A percentile compares a stretch with the other conserved stretches of the same genome.
Evolutionary conservation across 92 coral and sea anemone genomes (phyloP).

Genomic region (Pocillopora grandis): DNA sequence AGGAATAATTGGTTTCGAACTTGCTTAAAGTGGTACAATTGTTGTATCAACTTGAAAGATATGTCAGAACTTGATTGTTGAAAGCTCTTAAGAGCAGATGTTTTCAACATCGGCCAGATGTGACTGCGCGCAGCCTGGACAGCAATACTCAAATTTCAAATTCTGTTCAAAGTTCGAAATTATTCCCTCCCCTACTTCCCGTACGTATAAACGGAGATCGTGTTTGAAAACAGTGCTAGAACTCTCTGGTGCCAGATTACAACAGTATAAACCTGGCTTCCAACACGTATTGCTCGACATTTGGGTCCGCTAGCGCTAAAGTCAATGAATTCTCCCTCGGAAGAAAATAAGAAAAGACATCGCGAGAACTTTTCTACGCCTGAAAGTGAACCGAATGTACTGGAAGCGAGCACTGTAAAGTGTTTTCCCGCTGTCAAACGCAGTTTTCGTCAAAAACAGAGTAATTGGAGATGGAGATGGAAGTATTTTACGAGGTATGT

Average conservation of each 20-base stretch:
- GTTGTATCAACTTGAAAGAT: background rate
- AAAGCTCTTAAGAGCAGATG: background rate
- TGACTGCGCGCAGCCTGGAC: conserved; percentile 30
- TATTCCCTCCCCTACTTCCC: conserved; percentile 7
- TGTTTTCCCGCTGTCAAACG: conserved; percentile 55
- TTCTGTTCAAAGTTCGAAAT: conserved; percentile 41
- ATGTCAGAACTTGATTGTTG: background rate
- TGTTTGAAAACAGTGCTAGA: background rate
- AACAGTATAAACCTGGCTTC: conserved; percentile 12
- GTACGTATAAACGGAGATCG: conserved; percentile 1
- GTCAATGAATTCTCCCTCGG: conserved; percentile 29
- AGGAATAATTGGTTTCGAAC: background rate
- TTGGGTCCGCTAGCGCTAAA: conserved; percentile 17
- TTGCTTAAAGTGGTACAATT: background rate
- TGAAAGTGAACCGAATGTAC: conserved; percentile 27
- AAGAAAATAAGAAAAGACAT: conserved; percentile 16
- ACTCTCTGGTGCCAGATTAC: conserved; percentile 21
- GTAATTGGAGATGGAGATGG: conserved; percentile 76
- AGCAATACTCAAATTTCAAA: conserved; percentile 24
- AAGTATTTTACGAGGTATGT: conserved; percentile 84
- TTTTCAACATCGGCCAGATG: background rate
- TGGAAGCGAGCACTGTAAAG: conserved; percentile 21
- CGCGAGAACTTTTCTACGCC: background rate
- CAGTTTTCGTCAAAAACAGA: conserved; percentile 57
- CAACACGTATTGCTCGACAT: background rate